Evolutionary conservation across 2,888 invertebrate genomes (phyloP).

Genomic region (Drosophila picticornis): DNA sequence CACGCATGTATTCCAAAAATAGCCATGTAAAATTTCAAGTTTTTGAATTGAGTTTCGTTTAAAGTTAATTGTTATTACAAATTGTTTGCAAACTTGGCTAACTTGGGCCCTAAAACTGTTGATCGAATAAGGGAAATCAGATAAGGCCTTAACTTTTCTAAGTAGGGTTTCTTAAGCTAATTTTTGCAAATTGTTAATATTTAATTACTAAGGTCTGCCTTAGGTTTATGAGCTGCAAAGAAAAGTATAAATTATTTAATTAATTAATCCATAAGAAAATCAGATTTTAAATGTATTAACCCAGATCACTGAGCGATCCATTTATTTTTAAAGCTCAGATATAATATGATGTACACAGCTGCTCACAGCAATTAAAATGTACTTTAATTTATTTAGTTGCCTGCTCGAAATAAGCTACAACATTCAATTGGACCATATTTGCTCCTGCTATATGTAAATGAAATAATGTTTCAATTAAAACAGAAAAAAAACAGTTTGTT

Average conservation of each 20-base stretch:
- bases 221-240: not conserved
- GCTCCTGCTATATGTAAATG: not conserved
- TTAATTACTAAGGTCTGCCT: not conserved
- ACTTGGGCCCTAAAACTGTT: not conserved
- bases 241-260: not conserved
- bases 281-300: not conserved
- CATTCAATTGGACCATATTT: too few species aligned
- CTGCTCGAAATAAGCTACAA: not conserved
- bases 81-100: not conserved
- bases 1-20: conserved; percentile 34
- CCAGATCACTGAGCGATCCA: too few species aligned
- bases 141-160: not conserved
- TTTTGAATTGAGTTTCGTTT: not conserved
- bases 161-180: not conserved
- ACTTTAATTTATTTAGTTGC: not conserved
- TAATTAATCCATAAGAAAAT: not conserved
- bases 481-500: too few species aligned
- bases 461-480: not conserved
- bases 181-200: not conserved
- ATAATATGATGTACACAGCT: too few species aligned
- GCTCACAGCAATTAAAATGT: not conserved
- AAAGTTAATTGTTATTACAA: not conserved
- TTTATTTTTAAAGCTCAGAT: not conserved
- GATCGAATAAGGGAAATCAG: not conserved
- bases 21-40: conserved; percentile 2